phyloP scores from a whole-genome alignment of 2,113 vertebrate genomes.

The Epinephelus fuscoguttatus region DNA sequence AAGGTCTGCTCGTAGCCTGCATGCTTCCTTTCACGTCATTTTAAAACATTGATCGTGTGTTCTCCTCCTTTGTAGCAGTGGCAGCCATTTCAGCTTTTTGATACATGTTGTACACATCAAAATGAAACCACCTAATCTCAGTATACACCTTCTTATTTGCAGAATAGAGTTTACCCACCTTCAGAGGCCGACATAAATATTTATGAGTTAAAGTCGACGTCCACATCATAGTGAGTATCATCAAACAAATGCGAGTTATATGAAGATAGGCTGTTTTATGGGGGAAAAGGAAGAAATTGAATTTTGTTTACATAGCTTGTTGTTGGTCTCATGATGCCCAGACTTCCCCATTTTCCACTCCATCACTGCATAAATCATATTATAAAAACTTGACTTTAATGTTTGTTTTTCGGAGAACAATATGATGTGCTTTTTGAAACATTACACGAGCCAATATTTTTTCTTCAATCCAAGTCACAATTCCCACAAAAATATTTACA shows the following conservation, averaged over 20 bases:
- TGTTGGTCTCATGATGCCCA: constrained; percentile 31
- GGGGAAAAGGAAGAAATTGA: constrained; percentile 42
- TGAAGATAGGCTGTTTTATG: constrained; percentile 46
- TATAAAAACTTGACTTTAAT: constrained; percentile 26
- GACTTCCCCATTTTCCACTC: not conserved
- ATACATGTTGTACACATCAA: constrained; percentile 26
- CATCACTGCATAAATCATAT: constrained; percentile 26
- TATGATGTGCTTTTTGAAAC: constrained; percentile 21
- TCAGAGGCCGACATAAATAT: constrained; percentile 61
- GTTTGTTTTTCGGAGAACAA: constrained; percentile 10
- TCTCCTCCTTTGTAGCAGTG: constrained; percentile 12
- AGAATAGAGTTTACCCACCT: constrained; percentile 31
- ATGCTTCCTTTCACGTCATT: constrained; percentile 30
- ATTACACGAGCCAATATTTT: not conserved
- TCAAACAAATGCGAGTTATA: constrained; percentile 57
- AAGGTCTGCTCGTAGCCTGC: constrained; percentile 39
- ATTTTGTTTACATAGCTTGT: constrained; percentile 52
- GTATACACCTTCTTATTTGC: constrained; percentile 35
- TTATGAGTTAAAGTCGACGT: constrained; percentile 48
- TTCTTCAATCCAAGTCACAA: not conserved
- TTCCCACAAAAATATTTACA: constrained; percentile 20
- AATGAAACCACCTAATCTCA: constrained; percentile 47
- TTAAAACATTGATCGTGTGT: constrained; percentile 31
- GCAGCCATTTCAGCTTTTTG: constrained; percentile 47
- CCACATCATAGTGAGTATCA: constrained; percentile 41